Percentiles rank a stretch among this genome's conserved stretches.
Evolutionary conservation across 2,797 vertebrate genomes (phyloP).

Genomic region (Danionella dracula): DNA sequence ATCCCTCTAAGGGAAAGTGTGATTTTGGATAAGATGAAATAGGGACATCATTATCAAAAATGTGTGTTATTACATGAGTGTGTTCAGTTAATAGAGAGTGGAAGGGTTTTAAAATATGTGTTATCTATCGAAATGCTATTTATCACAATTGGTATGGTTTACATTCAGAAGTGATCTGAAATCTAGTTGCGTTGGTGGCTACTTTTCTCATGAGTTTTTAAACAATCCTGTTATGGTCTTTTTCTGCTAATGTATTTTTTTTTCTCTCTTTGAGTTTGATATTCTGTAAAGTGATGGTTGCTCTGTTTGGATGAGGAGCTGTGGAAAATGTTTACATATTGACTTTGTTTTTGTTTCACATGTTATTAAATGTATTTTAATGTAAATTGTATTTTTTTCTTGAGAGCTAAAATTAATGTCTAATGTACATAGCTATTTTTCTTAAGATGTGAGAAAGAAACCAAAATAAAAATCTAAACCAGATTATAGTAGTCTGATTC

Average conservation of each 20-base stretch:
- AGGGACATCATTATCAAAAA: slow-evolving; percentile 1
- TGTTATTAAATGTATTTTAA: slow-evolving; percentile 63
- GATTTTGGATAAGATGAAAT: background rate
- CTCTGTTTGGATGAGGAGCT: slow-evolving; percentile 46
- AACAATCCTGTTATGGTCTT: too few species aligned
- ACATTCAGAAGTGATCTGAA: slow-evolving; percentile 49
- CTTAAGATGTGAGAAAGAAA: slow-evolving; percentile 46
- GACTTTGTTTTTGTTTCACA: slow-evolving; percentile 50
- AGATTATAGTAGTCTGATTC: background rate
- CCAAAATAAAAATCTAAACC: slow-evolving; percentile 57
- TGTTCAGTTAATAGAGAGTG: slow-evolving; percentile 22
- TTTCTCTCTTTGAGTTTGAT: slow-evolving; percentile 38
- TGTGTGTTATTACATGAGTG: background rate
- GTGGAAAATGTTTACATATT: slow-evolving; percentile 70
- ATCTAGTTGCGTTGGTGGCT: slow-evolving; percentile 21
- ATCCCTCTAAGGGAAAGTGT: slow-evolving; percentile 21
- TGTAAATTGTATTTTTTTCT: slow-evolving; percentile 65
- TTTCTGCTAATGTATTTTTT: slow-evolving; percentile 26
- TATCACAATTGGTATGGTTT: slow-evolving; percentile 56
- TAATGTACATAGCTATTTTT: slow-evolving; percentile 69
- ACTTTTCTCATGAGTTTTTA: slow-evolving; percentile 4
- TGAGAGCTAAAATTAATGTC: slow-evolving; percentile 67
- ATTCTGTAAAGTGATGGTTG: slow-evolving; percentile 39
- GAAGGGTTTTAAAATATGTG: slow-evolving; percentile 17
- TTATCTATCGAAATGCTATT: slow-evolving; percentile 39